These are phyloP conservation scores for Amniataba percoides DNA, from an alignment of 2,797 vertebrate genomes.

Conservation along the genomic window DNA sequence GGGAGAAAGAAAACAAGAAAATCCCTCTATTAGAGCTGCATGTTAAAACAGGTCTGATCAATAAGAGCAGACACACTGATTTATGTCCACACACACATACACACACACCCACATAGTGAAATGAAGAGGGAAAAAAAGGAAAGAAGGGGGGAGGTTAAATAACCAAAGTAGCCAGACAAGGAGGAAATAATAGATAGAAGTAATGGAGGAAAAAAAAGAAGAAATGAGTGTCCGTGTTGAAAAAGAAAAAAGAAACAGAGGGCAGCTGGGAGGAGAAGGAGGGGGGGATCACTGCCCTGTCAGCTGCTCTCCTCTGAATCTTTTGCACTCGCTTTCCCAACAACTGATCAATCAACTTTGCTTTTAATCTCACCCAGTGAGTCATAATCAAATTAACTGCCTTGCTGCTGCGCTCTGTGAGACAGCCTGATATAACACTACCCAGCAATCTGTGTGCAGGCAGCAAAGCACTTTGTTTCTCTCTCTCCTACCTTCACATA, in stretches of 20 bases:
- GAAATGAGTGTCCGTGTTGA: conserved; percentile 1
- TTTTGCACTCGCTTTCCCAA: conserved; percentile 39
- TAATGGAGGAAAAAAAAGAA: conserved; percentile 11
- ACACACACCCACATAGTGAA: background rate
- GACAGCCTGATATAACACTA: conserved; percentile 14
- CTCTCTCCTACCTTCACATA: background rate
- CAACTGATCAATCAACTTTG: conserved; percentile 81
- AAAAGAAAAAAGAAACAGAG: conserved; percentile 8
- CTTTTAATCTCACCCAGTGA: conserved; percentile 83
- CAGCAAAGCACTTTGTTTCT: conserved; percentile 5
- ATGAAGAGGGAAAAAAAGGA: background rate
- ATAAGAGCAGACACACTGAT: conserved; percentile 64
- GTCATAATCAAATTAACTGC: conserved; percentile 81
- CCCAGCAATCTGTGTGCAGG: conserved; percentile 6
- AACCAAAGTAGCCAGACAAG: background rate
- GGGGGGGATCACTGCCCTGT: conserved; percentile 27
- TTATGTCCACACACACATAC: conserved; percentile 34
- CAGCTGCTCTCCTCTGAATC: conserved; percentile 52
- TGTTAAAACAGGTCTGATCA: conserved; percentile 69
- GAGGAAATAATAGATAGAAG: conserved; percentile 23
- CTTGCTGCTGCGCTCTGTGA: conserved; percentile 39
- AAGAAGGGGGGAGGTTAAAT: background rate
- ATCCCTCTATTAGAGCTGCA: conserved; percentile 57
- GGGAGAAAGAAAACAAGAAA: conserved; percentile 61
- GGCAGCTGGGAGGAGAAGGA: conserved; percentile 12